Evolutionary conservation across 2,797 vertebrate species (phyloP).

Genomic region (Coregonus sp.): DNA sequence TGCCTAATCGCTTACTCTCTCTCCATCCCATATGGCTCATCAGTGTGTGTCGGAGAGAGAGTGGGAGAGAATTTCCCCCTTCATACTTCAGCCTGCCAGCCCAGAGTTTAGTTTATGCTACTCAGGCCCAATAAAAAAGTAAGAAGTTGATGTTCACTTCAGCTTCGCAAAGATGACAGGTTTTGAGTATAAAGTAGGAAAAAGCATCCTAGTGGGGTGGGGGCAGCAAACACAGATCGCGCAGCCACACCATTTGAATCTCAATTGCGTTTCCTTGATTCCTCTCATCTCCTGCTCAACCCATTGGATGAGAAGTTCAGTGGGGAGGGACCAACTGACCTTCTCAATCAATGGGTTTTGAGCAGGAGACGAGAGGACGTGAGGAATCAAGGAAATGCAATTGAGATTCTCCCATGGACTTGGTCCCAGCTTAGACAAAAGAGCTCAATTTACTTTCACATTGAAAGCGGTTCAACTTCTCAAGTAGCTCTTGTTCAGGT

Average conservation of each 20-base stretch:
- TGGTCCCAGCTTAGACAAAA: too few relatives aligned
- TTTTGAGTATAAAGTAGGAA: not conserved
- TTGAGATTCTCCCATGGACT: too few relatives aligned
- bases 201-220: not conserved
- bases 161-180: not conserved
- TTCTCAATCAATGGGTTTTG: too few relatives aligned
- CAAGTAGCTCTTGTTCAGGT: slow-evolving; percentile 61
- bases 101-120: slow-evolving; percentile 25
- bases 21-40: slow-evolving; percentile 42
- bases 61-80: not conserved
- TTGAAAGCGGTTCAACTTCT: slow-evolving; percentile 27
- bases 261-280: too few relatives aligned
- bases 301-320: too few relatives aligned
- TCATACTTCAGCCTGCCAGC: slow-evolving; percentile 40
- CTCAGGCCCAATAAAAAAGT: not conserved
- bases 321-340: too few relatives aligned
- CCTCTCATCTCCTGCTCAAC: too few relatives aligned
- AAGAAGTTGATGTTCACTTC: not conserved
- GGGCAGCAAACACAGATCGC: too few relatives aligned
- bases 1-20: slow-evolving; percentile 25
- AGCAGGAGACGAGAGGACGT: too few relatives aligned
- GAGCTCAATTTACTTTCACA: slow-evolving; percentile 28
- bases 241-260: too few relatives aligned
- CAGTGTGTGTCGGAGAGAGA: slow-evolving; percentile 6
- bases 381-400: too few relatives aligned